phyloP scores from a whole-genome alignment of 1,140 invertebrate genomes.

The Ylistrum balloti region DNA sequence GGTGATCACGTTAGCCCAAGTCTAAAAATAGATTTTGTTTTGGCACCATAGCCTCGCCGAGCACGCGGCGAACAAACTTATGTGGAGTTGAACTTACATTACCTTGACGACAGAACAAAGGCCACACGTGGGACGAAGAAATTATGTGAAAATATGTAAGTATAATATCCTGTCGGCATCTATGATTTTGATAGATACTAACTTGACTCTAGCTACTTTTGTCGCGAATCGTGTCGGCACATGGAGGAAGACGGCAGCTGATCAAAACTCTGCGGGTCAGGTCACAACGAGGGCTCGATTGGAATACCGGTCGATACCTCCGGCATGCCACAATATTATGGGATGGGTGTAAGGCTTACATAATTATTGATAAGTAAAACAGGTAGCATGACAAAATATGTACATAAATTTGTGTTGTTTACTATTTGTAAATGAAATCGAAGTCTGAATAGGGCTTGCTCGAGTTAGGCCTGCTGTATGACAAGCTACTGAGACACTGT shows the following conservation, averaged over 20 bases:
- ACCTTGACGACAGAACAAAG: conserved; percentile 32
- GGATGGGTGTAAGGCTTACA: not conserved
- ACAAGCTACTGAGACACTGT: not conserved
- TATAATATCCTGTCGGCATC: not conserved
- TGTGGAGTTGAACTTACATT: conserved; percentile 33
- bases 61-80: conserved; percentile 13
- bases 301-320: not conserved
- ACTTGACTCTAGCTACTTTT: not conserved
- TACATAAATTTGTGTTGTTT: not conserved
- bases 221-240: conserved; percentile 6
- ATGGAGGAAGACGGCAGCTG: not conserved
- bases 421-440: not conserved
- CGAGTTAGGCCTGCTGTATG: no score
- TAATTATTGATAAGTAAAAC: not conserved
- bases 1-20: conserved; percentile 17
- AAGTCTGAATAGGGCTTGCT: no score
- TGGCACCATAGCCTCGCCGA: conserved; percentile 22
- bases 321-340: not conserved
- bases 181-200: not conserved
- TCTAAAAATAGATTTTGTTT: conserved; percentile 35
- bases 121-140: not conserved
- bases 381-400: not conserved
- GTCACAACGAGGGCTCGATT: conserved; percentile 16
- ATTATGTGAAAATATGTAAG: not conserved
- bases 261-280: not conserved